These are phyloP conservation scores for Podarcis cretensis DNA, from an alignment of 2,113 vertebrate species.

Conservation along the genomic window DNA sequence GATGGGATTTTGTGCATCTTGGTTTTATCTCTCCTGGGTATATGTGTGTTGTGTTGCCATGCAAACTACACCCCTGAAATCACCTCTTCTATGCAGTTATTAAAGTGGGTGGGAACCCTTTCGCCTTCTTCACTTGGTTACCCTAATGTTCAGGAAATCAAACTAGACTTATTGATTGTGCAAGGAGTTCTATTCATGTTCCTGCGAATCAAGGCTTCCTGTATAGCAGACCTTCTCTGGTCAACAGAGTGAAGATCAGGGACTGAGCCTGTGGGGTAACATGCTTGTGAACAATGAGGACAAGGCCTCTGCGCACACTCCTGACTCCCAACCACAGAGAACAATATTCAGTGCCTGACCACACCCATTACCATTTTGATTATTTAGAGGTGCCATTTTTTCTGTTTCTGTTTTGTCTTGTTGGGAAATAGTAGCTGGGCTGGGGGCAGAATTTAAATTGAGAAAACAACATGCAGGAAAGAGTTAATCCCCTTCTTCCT, in stretches of 20 bases:
- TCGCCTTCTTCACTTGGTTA: background rate
- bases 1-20: background rate
- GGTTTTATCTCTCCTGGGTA: background rate
- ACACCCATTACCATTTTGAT: no score
- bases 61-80: background rate
- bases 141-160: background rate
- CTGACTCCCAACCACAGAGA: no score
- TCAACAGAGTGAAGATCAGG: no score
- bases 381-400: no score
- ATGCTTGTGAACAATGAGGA: no score
- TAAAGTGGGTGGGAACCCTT: background rate
- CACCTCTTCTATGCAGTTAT: background rate
- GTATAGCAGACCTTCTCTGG: no score
- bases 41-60: background rate
- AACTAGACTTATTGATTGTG: no score
- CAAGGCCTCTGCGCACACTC: no score
- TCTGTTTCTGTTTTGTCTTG: background rate
- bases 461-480: background rate
- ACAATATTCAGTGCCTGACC: no score
- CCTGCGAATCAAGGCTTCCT: no score
- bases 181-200: no score
- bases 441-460: background rate
- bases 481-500: background rate
- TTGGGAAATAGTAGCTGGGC: background rate
- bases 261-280: no score